Base-by-base conservation (phyloP, 2,888 invertebrate species). In the Pharmacophagus antenor region DNA sequence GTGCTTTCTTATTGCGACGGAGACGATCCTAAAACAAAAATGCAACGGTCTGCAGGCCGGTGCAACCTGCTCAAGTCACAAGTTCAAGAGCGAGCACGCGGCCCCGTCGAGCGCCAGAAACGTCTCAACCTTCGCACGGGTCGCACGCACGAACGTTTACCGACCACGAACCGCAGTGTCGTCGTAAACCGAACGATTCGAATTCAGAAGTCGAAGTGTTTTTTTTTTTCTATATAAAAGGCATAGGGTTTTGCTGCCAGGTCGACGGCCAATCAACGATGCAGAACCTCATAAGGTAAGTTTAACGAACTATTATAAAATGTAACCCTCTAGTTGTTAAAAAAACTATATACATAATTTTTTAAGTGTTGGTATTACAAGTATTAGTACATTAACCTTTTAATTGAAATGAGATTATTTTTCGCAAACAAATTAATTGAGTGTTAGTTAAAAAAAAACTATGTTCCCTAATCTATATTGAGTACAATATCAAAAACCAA, bases 241-340 rank as follows among this genome's bases (percentile, higher is more conserved):
- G 48, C 62, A 53, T 65, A 67, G 64, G 63, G 71, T 73, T 71
- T 71, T 67, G 67, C 66, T 58, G 65, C 63, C 62, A 65, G 67
- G 65, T 72, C 70, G 67, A 64, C 68, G 66, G 69, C 67, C 65
- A 66, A 56, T 65, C 74, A 74, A 74, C 76, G 69, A 89, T 89
- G 88, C 81, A 84, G 83, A 86, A 85, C 76, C 66, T 84, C 62
- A 63, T 85, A 74, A 70, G 88, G 88, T 89, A 67, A 84, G 88
- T 80, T 69, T 69, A 65, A 65, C 66, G 37, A 58, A 63, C 69
- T 60, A 67, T 62, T 63, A 56, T 25, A 23, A 10, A 12, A 46
- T 31, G 15, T 25, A 5, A 31, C 7, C 4, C 21, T 18, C 3
- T 49, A 17, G 25, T 10, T 12, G 20, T 2, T 46, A 46, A 46